Evolutionary conservation across 1,140 invertebrate species (phyloP), one percentile per base, ranked within the genome.

Genomic region (Oncopeltus fasciatus): DNA sequence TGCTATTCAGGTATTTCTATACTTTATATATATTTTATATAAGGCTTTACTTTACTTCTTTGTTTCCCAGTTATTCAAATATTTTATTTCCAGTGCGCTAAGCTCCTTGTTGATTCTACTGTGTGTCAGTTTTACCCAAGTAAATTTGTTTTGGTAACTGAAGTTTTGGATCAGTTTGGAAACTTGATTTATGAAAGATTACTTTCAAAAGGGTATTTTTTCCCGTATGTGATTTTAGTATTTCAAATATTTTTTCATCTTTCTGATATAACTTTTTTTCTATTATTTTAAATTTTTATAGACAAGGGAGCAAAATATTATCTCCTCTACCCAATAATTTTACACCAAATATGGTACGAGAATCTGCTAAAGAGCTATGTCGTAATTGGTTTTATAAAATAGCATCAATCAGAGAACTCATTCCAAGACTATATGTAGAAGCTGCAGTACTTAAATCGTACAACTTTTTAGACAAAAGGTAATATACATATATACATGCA

Each of bases 331-430:
- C 85, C 44, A 82, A 85, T 72, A 80, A 80, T 72, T 84, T 88
- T 68, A 82, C 83, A 53, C 77, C 82, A 1, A 83, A 86, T 64
- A 83, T 86, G 76, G 84, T 93, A 12, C 84, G 89, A 11, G 92
- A 95, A 72, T 78, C 83, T 63, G 92, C 93, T 0, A 92, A 92
- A 73, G 95, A 98, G 76, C 98, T 92, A 9, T 96, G 94, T 73
- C 82, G 90, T 63, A 98, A 98, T 79, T 98, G 95, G 95, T 95
- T 98, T 76, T 97, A 92, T 74, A 98, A 98, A 80, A 95, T 98
- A 72, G 91, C 94, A 1, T 97, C 94, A 1, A 97, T 98, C 66
- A 79, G 94, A 70, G 95, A 98, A 77, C 73, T 98, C 14, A 79
- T 98, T 21, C 94, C 95, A n/a, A 78, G 94, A 31, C 77, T 98